A percentile compares a stretch with the other conserved stretches of the same genome.
These are phyloP conservation scores for Yponomeuta plumbellus DNA, from an alignment of 2,888 invertebrate species.

Conservation along the genomic window DNA sequence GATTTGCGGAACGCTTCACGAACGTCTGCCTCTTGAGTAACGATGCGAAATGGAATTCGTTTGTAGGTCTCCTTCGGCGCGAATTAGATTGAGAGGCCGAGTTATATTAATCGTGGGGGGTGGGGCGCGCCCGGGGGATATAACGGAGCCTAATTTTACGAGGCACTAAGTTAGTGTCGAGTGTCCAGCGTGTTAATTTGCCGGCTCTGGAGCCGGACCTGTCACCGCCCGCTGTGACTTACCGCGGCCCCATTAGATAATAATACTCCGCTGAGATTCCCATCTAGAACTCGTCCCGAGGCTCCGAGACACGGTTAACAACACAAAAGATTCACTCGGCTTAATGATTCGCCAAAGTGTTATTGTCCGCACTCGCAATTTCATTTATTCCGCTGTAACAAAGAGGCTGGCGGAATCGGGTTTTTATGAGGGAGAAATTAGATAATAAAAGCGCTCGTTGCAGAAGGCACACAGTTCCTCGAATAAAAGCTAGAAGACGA, in stretches of 20 bases:
- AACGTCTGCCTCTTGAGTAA: not conserved
- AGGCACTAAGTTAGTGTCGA: conserved; percentile 71
- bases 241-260: conserved; percentile 38
- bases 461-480: conserved; percentile 31
- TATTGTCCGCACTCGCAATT: conserved; percentile 25
- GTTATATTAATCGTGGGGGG: conserved; percentile 44
- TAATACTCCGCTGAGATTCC: conserved; percentile 46
- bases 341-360: conserved; percentile 37
- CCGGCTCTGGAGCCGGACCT: conserved; percentile 52
- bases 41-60: conserved; percentile 7
- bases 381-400: conserved; percentile 32
- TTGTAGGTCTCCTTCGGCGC: not conserved
- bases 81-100: conserved; percentile 38
- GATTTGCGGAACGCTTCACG: not conserved
- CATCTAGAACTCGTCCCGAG: conserved; percentile 41
- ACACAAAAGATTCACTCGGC: conserved; percentile 30
- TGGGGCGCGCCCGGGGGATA: conserved; percentile 45
- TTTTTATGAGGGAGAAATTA: conserved; percentile 37
- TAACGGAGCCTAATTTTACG: conserved; percentile 72
- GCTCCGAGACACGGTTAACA: conserved; percentile 30
- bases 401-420: conserved; percentile 17
- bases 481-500: conserved; percentile 46
- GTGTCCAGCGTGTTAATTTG: conserved; percentile 73
- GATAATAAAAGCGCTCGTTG: conserved; percentile 43
- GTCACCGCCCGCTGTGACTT: conserved; percentile 72